These are phyloP conservation scores for Crenichthys baileyi DNA, from an alignment of 2,797 vertebrate genomes.

Conservation along the genomic window DNA sequence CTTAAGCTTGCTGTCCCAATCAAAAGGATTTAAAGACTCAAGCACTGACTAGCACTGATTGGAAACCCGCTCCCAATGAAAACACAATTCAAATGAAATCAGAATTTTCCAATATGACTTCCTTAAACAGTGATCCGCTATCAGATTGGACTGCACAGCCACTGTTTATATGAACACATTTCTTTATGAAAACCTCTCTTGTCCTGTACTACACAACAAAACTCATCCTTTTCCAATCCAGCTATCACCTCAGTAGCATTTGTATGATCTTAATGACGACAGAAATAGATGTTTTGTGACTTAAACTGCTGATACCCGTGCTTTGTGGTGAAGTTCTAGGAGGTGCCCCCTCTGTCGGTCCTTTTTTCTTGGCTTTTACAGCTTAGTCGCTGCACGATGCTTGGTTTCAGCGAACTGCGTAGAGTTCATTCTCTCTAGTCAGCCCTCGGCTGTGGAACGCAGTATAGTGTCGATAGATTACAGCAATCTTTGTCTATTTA, in stretches of 20 bases:
- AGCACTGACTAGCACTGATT: not conserved
- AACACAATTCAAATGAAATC: not conserved
- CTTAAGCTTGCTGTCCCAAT: not conserved
- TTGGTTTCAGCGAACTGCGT: conserved; percentile 52
- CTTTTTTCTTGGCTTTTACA: conserved; percentile 51
- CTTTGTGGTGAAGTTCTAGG: conserved; percentile 59
- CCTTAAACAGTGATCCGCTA: not conserved
- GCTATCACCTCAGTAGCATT: conserved; percentile 30
- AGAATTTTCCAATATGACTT: not conserved
- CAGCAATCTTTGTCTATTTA: conserved; percentile 52
- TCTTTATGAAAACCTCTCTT: conserved; percentile 21
- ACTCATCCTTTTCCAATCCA: conserved; percentile 35
- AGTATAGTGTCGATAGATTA: conserved; percentile 50
- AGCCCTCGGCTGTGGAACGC: conserved; percentile 55
- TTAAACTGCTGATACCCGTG: conserved; percentile 31
- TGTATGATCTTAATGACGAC: conserved; percentile 42
- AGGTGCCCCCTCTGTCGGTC: conserved; percentile 47
- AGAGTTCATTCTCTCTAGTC: conserved; percentile 52
- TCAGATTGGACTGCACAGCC: conserved; percentile 21
- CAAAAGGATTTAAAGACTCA: not conserved
- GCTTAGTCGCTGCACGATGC: conserved; percentile 72
- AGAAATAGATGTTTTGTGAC: conserved; percentile 49
- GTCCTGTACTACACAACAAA: conserved; percentile 20
- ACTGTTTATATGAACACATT: conserved; percentile 19
- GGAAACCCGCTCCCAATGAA: not conserved